Evolutionary conservation across 2,797 vertebrate genomes (phyloP), one percentile per base, ranked within the genome.

Genomic region (Clarias pachynema): DNA sequence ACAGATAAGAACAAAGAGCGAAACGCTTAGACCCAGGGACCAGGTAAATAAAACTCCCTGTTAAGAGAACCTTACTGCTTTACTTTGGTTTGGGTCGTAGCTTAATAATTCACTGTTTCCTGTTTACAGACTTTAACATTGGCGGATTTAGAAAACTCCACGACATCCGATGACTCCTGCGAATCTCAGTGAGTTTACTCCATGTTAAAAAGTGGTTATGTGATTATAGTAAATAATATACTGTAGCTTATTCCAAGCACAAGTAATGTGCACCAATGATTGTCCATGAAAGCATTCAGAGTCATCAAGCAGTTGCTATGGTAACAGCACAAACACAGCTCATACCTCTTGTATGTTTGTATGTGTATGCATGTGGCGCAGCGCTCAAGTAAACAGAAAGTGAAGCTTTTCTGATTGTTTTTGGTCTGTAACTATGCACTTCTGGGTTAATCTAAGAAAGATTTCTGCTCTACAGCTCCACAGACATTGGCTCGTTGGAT

Each of bases 41-140:
- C 85, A 86, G 88, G 90, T 93, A 53, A 81, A 75, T 26, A 79
- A 40, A 65, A 65, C 31, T 24, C 0, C 15, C 29, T 73, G 66
- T 2, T 62, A 31, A n/a, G 20, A 57, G 8, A 82, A 22, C 16
- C 18, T 5, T 26, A 59, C 24, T n/a, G 14, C 2, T 14, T 65
- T 24, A 62, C 6, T 40, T 22, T 24, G 24, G 49, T 40, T 57
- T 20, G 9, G 24, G 26, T 75, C 18, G 44, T 40, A 34, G 18
- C n/a, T 66, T 1, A 82, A 14, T 59, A 8, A 34, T 44, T 80
- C 16, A 53, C 18, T 5, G 18, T 87, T 78, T 70, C 73, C 3
- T 18, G 6, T n/a, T 4, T 84, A 3, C 87, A 96, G 95, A 89
- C 92, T 85, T 91, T 96, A 87, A 94, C 93, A 40, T 87, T 94